phyloP scores from a whole-genome alignment of 2,797 vertebrate species.

The Takifugu rubripes region DNA sequence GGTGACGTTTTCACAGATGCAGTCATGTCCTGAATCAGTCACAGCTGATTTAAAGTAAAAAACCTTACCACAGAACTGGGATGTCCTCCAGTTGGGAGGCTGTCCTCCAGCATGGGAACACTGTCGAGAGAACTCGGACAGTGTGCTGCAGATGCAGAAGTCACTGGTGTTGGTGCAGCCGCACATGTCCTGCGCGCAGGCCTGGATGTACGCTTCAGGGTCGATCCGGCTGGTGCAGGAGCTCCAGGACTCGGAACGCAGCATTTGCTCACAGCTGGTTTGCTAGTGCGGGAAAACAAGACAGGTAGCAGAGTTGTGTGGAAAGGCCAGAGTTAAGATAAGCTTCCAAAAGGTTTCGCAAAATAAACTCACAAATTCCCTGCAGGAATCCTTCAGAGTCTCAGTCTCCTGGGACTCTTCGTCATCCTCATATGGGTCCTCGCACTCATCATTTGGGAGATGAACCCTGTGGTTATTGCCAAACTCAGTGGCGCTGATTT shows the following conservation, averaged over 20 bases:
- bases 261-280: constrained; percentile 68
- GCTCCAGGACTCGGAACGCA: constrained; percentile 73
- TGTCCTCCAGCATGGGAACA: constrained; percentile 88
- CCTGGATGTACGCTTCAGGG: constrained; percentile 78
- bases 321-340: not conserved
- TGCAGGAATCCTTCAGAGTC: constrained; percentile 50
- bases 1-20: not conserved
- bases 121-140: constrained; percentile 90
- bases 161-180: constrained; percentile 60
- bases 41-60: not conserved
- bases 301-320: not conserved
- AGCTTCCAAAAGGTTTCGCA: not conserved
- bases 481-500: constrained; percentile 78
- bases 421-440: constrained; percentile 80
- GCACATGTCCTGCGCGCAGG: constrained; percentile 86
- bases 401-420: constrained; percentile 26
- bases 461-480: constrained; percentile 87
- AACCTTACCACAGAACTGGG: constrained; percentile 82
- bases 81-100: constrained; percentile 86
- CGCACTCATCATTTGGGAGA: constrained; percentile 76
- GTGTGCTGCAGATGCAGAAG: constrained; percentile 83
- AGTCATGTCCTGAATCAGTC: not conserved
- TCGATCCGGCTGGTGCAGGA: constrained; percentile 75
- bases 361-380: constrained; percentile 62
- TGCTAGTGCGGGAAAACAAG: constrained; percentile 57